Base-by-base conservation (phyloP, 2,888 invertebrate species). In the Celastrina argiolus region DNA sequence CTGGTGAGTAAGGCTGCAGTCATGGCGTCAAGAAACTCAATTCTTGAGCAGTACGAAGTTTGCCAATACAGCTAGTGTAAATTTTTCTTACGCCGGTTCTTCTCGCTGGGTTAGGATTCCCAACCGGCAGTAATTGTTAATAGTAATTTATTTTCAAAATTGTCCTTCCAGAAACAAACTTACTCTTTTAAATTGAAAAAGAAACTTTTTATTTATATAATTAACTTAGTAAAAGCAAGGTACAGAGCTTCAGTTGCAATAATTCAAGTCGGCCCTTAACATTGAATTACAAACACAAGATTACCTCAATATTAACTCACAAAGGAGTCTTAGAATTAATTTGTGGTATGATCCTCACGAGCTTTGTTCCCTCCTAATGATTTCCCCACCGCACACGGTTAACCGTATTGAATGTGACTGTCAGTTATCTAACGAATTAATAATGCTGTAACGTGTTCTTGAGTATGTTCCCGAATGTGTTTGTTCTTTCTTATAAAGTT, bases 311-410 rank as follows among this genome's bases (percentile, higher is more conserved):
- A 18, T 45, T 18, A 45, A 45, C 18, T 45, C 18, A 45, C 45
- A 45, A 45, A 45, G 45, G 45, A 45, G 45, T 45, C 45, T 45
- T 45, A 18, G 45, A 18, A 45, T 45, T 45, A 45, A 45, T 45
- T 45, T 18, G 45, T 45, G 45, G 45, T 45, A 16, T 45, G 45
- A 45, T 45, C 10, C 45, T 45, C 18, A 16, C 41, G 42, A 45
- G 42, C 18, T 6, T 45, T 8, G 45, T 45, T 45, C 45, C 18
- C 45, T 18, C 45, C 18, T 18, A 45, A 45, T 18, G 45, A 45
- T 45, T 18, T 45, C 18, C 45, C 45, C 18, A 45, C 18, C 45
- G 18, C 45, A 45, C 45, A 45, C 45, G 45, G 45, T 18, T 45
- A 45, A 45, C 18, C 45, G 18, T 45, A 45, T 45, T 45, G 45